A percentile compares a stretch with the other conserved stretches of the same genome.
phyloP scores from a whole-genome alignment of 1,140 invertebrate genomes.

The Psilanteris sp. region DNA sequence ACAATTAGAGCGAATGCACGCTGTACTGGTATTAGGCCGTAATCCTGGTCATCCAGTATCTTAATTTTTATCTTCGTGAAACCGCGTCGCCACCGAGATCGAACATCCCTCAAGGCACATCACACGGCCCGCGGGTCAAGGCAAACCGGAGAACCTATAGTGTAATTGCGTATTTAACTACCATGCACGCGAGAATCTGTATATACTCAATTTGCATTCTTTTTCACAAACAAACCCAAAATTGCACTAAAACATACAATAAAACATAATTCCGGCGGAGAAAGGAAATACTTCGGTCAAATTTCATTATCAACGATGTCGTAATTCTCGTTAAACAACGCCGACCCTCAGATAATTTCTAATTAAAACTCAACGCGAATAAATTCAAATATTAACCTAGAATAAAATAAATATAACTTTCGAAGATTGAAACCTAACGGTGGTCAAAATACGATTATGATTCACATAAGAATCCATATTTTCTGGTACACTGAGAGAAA shows the following conservation, averaged over 20 bases:
- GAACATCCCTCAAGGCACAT: constrained; percentile 67
- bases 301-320: neutral
- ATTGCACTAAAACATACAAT: constrained; percentile 8
- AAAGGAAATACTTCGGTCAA: neutral
- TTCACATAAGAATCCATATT: too few species aligned
- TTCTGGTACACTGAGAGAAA: too few species aligned
- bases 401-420: too few species aligned
- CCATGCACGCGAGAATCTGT: constrained; percentile 46
- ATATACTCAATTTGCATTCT: too few species aligned
- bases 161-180: constrained; percentile 57
- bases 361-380: too few species aligned
- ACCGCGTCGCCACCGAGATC: constrained; percentile 42
- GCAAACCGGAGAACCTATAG: constrained; percentile 63
- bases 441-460: too few species aligned
- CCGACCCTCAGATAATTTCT: too few species aligned
- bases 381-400: too few species aligned
- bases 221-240: constrained; percentile 26
- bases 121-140: constrained; percentile 73
- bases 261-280: neutral
- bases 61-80: constrained; percentile 66
- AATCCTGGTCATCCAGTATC: constrained; percentile 64
- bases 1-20: constrained; percentile 67
- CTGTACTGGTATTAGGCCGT: constrained; percentile 61
- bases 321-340: neutral
- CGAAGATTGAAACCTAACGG: too few species aligned